These are phyloP conservation scores for Rhinoderma darwinii DNA, from an alignment of 2,113 vertebrate species.

Conservation along the genomic window DNA sequence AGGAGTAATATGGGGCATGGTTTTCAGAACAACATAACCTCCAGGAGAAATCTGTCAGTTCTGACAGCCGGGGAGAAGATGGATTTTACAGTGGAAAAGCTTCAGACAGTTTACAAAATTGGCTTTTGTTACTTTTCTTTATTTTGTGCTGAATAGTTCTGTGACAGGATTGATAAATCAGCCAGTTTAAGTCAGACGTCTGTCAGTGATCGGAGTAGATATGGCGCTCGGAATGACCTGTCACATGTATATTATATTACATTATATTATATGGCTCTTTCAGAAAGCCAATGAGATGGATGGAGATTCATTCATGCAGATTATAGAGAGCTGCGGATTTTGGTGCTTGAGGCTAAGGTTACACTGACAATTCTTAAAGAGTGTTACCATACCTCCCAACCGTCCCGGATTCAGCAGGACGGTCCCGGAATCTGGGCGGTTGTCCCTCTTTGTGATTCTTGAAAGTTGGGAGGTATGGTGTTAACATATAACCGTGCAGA, in stretches of 20 bases:
- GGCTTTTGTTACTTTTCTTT: slow-evolving; percentile 53
- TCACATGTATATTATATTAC: not conserved
- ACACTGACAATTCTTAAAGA: not conserved
- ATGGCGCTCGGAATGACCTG: not conserved
- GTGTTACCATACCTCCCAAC: too few relatives aligned
- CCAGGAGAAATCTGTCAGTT: slow-evolving; percentile 50
- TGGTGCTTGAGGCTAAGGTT: not conserved
- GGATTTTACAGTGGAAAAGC: slow-evolving; percentile 46
- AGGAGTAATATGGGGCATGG: slow-evolving; percentile 26
- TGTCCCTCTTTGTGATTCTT: too few relatives aligned
- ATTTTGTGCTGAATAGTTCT: slow-evolving; percentile 54
- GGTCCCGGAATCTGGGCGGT: too few relatives aligned
- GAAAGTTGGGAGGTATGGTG: too few relatives aligned
- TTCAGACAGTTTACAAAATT: slow-evolving; percentile 52
- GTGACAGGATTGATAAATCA: slow-evolving; percentile 54
- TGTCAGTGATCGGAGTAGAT: slow-evolving; percentile 21
- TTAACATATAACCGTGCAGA: not conserved
- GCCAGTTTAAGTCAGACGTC: slow-evolving; percentile 11
- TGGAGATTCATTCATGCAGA: not conserved
- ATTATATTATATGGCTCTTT: not conserved
- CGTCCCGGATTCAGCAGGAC: too few relatives aligned
- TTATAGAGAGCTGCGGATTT: not conserved
- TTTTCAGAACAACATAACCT: slow-evolving; percentile 50
- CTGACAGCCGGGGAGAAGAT: slow-evolving; percentile 49
- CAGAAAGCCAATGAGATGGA: not conserved